Evolutionary conservation across 2,888 invertebrate genomes (phyloP).

Genomic region (Dynastes hyllus): DNA sequence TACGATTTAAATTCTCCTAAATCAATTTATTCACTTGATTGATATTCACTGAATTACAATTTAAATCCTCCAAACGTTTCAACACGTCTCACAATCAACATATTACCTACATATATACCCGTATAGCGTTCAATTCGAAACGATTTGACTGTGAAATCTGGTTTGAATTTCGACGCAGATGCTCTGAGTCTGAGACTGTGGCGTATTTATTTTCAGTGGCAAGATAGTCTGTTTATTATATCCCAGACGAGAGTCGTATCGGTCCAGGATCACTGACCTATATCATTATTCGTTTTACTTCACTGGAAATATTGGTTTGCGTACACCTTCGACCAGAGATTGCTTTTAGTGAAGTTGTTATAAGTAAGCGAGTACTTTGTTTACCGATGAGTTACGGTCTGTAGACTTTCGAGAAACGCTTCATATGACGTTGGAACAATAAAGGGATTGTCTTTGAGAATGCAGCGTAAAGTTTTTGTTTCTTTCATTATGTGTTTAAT

Average conservation of each 20-base stretch:
- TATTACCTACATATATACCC: too few relatives aligned
- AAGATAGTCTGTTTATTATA: neutral
- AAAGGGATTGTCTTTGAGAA: slow-evolving; percentile 8
- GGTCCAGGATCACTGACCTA: slow-evolving; percentile 27
- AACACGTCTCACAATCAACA: too few relatives aligned
- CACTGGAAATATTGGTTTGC: slow-evolving; percentile 22
- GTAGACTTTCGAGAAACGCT: slow-evolving; percentile 12
- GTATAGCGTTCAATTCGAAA: neutral
- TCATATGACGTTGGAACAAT: slow-evolving; percentile 8
- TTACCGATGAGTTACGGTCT: slow-evolving; percentile 12
- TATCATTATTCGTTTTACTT: neutral
- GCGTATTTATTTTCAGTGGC: slow-evolving; percentile 6
- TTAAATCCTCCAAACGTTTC: too few relatives aligned
- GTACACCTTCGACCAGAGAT: neutral
- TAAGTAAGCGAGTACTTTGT: slow-evolving; percentile 1
- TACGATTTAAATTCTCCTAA: too few relatives aligned
- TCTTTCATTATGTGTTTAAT: neutral
- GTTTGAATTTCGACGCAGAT: neutral
- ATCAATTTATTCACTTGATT: too few relatives aligned
- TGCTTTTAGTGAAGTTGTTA: neutral
- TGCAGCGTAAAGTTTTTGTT: slow-evolving; percentile 16
- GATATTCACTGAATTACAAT: too few relatives aligned
- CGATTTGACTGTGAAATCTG: neutral
- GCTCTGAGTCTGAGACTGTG: neutral
- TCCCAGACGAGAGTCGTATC: neutral